A percentile compares a stretch with the other conserved stretches of the same genome.
phyloP scores from a whole-genome alignment of 2,113 vertebrate genomes.

The Otis tarda region DNA sequence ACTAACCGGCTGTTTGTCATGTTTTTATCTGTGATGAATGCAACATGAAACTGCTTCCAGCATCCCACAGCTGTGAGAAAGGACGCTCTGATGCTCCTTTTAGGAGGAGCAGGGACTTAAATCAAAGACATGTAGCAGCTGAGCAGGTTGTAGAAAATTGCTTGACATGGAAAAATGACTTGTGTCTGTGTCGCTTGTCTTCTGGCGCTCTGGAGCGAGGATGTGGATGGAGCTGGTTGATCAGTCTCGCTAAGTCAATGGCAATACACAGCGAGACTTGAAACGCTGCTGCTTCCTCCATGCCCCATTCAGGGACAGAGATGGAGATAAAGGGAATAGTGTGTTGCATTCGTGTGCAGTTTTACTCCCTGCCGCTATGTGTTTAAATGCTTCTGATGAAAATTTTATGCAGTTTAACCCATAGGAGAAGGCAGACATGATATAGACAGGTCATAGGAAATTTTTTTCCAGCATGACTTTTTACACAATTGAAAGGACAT shows the following conservation, averaged over 20 bases:
- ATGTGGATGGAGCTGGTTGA: neutral
- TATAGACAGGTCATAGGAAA: accelerated
- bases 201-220: neutral
- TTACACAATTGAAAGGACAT: neutral
- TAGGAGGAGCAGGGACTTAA: neutral
- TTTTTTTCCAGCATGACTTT: neutral
- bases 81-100: neutral
- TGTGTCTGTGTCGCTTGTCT: neutral
- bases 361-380: neutral
- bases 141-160: neutral
- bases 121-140: neutral
- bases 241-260: neutral
- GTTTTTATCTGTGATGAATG: neutral
- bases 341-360: neutral
- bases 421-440: neutral
- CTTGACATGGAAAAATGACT: neutral
- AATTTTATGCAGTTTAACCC: neutral
- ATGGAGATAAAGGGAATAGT: neutral
- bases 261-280: neutral
- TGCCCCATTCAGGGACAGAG: neutral
- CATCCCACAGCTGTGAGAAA: neutral
- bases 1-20: neutral
- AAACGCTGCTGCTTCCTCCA: neutral
- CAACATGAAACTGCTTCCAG: neutral
- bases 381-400: neutral